Base-by-base conservation (phyloP, 53 echinoderm and acorn worm species). In the Holothuria leucospilota region DNA sequence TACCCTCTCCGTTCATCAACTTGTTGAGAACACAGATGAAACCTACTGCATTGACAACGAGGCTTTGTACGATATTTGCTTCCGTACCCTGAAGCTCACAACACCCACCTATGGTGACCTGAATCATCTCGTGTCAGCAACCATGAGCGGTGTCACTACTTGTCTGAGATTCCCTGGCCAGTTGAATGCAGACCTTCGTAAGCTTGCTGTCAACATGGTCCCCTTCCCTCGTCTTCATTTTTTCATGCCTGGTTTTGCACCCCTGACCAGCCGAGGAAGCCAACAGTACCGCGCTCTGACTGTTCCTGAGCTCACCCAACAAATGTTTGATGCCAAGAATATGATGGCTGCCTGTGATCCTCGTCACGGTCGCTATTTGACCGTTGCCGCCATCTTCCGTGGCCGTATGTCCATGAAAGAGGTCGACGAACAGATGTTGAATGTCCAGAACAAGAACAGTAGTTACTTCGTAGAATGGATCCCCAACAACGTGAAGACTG, bases 371-470 rank as follows among this genome's bases (percentile, higher is more conserved):
- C 89, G 93, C 82, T 93, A 93, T 85, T 90, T 93, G 27, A 93
- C 93, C 21, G 93, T 93, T 65, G 93, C 93, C 78, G 93, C 93
- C 26, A 89, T 93, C 25, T 93, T 93, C 90, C 93, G 93, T 69
- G 93, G 93, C 34, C 93, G 93, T 66, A 93, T 93, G 93, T 93
- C 93, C 81, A 93, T 93, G 89, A 91, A 91, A 84, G 91, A 91
- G 21, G 91, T 91, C 34, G 91, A 91, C 87, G 91, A 91, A 61
- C 91, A 91, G 67, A 91, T 91, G 88, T 38, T 88, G 51, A 91
- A 91, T 39, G 83, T 84, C 20, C 91, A 91, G 46, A 90, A 90
- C 85, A 90, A 86, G 80, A 90, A 90, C 90, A 90, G 91, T 69
- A 82, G 86, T 61, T 90, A 86, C 63, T 90, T 90, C 59, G 85